These are phyloP conservation scores for Ranitomeya variabilis DNA, from an alignment of 2,113 vertebrate species.

Conservation along the genomic window DNA sequence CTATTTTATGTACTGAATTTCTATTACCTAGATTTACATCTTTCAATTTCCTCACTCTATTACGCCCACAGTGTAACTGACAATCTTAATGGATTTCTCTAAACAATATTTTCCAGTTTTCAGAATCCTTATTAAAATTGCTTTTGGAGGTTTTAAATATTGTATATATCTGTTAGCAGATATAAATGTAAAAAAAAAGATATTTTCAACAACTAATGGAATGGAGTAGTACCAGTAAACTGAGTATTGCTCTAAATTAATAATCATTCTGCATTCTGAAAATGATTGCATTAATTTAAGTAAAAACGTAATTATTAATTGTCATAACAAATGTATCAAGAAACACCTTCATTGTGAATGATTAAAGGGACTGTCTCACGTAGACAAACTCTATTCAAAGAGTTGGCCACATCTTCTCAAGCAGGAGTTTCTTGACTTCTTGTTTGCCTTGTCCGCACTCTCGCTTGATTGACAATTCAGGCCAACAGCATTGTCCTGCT, in stretches of 20 bases:
- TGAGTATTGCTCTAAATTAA: background rate
- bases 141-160: conserved; percentile 46
- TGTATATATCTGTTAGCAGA: conserved; percentile 32
- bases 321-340: too few species aligned
- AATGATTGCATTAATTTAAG: background rate
- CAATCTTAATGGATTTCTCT: conserved; percentile 52
- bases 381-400: too few species aligned
- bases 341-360: background rate
- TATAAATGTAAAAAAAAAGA: conserved; percentile 13
- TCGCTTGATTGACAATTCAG: too few species aligned
- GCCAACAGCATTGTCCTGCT: too few species aligned
- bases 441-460: too few species aligned
- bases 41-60: conserved; percentile 55
- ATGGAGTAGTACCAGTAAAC: conserved; percentile 33
- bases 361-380: background rate
- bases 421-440: too few species aligned
- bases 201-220: conserved; percentile 47
- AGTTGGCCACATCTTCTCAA: too few species aligned
- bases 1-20: conserved; percentile 56
- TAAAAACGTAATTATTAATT: too few species aligned
- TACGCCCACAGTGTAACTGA: conserved; percentile 54
- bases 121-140: conserved; percentile 49
- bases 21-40: conserved; percentile 54
- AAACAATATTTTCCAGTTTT: conserved; percentile 47
- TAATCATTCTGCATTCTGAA: background rate